Conservation (phyloP, 1,140 invertebrate genomes). For the Chironomus tepperi region DNA sequence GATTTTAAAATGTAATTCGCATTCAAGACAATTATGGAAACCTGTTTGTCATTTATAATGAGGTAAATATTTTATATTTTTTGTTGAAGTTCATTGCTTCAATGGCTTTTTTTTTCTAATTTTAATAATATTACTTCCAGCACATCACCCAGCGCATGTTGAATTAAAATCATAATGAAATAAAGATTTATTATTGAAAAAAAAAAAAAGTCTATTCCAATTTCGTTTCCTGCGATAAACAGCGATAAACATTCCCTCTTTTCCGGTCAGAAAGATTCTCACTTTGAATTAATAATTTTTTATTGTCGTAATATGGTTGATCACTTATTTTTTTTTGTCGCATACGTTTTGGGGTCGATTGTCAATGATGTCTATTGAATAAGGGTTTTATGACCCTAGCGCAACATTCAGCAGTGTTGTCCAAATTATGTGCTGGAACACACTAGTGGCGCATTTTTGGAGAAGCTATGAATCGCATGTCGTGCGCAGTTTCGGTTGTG, state of each 20-base stretch:
- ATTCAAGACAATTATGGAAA: neutral
- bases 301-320: too few relatives aligned
- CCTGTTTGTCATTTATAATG: neutral
- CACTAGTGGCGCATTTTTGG: too few relatives aligned
- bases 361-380: too few relatives aligned
- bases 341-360: too few relatives aligned
- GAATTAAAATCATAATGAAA: neutral
- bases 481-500: too few relatives aligned
- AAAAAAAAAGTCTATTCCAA: neutral
- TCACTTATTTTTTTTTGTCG: too few relatives aligned
- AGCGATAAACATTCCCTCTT: neutral
- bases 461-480: too few relatives aligned
- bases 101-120: neutral
- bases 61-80: neutral
- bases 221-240: slow-evolving; percentile 6
- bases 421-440: too few relatives aligned
- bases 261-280: neutral
- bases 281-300: neutral
- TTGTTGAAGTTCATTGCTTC: neutral
- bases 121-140: too few relatives aligned
- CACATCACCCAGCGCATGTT: neutral
- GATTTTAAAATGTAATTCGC: slow-evolving; percentile 11
- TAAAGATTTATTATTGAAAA: neutral
- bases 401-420: too few relatives aligned
- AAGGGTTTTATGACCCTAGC: too few relatives aligned